Conservation (phyloP, 2,113 vertebrate genomes). For the Pygoscelis antarcticus region DNA sequence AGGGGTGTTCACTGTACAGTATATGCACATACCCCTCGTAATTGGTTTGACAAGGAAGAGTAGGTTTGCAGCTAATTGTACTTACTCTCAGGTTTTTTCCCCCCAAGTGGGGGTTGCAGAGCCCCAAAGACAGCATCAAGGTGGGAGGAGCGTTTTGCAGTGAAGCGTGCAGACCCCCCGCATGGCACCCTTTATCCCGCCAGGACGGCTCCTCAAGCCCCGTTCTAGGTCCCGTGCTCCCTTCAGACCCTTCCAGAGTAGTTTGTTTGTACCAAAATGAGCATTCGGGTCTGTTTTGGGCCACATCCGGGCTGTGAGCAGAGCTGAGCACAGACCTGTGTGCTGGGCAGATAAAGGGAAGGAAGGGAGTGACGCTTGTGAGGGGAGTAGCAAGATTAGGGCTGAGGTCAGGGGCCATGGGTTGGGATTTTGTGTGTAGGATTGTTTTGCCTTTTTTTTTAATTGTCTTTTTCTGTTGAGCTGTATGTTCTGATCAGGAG, state of each 20-base stretch:
- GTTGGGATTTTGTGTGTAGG: neutral
- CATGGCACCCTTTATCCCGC: too few species aligned
- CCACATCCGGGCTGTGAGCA: neutral
- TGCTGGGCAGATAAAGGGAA: neutral
- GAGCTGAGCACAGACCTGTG: fast-evolving
- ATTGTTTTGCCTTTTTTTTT: neutral
- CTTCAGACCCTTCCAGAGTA: neutral
- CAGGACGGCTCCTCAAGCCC: neutral
- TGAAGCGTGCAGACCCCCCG: neutral
- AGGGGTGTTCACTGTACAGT: neutral
- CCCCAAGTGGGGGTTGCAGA: neutral
- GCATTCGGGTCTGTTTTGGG: fast-evolving
- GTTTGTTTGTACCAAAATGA: neutral
- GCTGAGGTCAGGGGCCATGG: neutral
- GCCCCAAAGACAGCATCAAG: neutral
- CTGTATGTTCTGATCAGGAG: neutral
- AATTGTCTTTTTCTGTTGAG: neutral
- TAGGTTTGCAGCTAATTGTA: neutral
- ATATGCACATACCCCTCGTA: neutral
- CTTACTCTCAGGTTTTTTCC: fast-evolving
- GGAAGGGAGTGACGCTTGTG: fast-evolving
- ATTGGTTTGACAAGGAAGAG: neutral
- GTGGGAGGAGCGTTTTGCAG: neutral
- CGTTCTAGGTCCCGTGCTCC: fast-evolving
- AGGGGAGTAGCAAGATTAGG: too few species aligned